Evolutionary conservation across 2,113 vertebrate species (phyloP).

Genomic region (Phasianus colchicus): DNA sequence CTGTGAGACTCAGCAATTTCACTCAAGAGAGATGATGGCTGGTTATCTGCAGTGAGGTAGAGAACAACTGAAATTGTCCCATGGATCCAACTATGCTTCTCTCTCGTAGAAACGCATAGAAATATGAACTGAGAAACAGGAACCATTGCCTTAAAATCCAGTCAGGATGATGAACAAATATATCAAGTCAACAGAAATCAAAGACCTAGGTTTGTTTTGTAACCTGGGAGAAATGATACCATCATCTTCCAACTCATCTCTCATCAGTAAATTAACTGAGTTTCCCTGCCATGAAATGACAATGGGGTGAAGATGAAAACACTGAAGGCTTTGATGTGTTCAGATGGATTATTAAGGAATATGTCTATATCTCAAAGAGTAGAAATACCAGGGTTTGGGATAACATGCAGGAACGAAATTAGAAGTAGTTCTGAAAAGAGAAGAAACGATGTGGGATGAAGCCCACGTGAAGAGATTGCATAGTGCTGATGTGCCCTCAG

Average conservation of each 20-base stretch:
- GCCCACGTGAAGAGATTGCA: rapidly evolving
- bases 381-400: background rate
- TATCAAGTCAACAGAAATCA: background rate
- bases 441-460: background rate
- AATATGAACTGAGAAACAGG: background rate
- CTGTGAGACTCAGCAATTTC: background rate
- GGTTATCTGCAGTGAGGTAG: background rate
- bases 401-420: background rate
- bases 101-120: background rate
- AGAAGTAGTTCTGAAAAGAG: background rate
- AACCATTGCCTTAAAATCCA: background rate
- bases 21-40: background rate
- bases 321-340: background rate
- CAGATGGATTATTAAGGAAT: background rate
- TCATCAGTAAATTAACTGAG: background rate
- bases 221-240: background rate
- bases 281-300: background rate
- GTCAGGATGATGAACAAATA: background rate
- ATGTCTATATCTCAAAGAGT: background rate
- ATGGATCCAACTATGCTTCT: background rate
- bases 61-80: background rate
- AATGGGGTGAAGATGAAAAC: background rate
- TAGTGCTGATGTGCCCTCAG: background rate
- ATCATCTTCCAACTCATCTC: background rate
- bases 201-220: background rate